Conservation (phyloP, 2,113 vertebrate genomes). For the Rhadina sibilatrix region DNA sequence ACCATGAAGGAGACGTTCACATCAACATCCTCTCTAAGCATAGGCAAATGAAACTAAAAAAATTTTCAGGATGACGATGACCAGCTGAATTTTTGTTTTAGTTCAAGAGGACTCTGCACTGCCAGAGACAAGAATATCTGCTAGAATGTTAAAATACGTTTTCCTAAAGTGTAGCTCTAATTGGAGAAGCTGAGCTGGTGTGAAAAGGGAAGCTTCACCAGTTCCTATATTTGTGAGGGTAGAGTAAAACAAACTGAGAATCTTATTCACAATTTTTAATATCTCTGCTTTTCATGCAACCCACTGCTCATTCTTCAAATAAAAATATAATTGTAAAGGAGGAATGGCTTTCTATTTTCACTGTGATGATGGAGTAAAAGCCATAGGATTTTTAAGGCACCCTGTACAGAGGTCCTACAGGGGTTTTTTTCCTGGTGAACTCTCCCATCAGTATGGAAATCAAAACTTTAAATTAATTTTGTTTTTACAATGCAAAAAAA, state of each 20-base stretch:
- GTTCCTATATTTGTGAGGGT: background rate
- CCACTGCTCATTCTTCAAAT: background rate
- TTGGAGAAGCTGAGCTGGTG: background rate
- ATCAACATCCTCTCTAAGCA: background rate
- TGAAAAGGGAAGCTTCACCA: background rate
- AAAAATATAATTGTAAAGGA: conserved; percentile 1
- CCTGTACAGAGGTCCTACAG: background rate
- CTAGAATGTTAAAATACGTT: background rate
- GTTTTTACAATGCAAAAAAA: background rate
- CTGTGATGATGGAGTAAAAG: background rate
- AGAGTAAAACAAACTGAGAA: background rate
- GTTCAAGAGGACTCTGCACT: background rate
- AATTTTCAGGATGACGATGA: background rate
- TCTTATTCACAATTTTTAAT: background rate
- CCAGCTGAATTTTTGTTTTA: background rate
- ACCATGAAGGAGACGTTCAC: background rate
- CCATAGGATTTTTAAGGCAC: background rate
- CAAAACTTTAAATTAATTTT: conserved; percentile 46
- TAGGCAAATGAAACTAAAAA: background rate
- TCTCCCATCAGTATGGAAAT: conserved; percentile 45
- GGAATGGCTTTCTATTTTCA: background rate
- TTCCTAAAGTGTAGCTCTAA: background rate
- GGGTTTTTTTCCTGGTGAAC: conserved; percentile 3
- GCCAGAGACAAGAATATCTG: background rate
- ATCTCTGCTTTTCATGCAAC: background rate